A percentile compares a stretch with the other conserved stretches of the same genome.
Conservation (phyloP, 2,888 invertebrate species). For the Acleris holmiana region DNA sequence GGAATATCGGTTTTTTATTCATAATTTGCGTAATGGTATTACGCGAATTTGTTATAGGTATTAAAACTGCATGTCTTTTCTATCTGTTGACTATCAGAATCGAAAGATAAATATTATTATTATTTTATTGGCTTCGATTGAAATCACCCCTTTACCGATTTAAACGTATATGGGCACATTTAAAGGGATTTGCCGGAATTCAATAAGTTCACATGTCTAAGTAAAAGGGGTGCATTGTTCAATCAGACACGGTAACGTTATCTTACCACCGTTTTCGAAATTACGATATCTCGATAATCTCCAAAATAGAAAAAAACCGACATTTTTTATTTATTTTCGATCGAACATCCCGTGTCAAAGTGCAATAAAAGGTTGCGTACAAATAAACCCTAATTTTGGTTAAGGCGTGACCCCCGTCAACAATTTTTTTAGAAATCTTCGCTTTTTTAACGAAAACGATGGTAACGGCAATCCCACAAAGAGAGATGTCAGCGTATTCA, state of each 20-base stretch:
- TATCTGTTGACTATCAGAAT: background rate
- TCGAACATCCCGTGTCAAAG: slow-evolving; percentile 77
- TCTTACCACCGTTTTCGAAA: slow-evolving; percentile 75
- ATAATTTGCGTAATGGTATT: no score
- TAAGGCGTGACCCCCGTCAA: slow-evolving; percentile 82
- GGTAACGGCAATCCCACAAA: slow-evolving; percentile 74
- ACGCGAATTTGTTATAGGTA: no score
- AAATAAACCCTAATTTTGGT: slow-evolving; percentile 80
- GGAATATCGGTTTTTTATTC: no score
- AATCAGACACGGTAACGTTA: slow-evolving; percentile 63
- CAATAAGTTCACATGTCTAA: slow-evolving; percentile 67
- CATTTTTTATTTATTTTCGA: slow-evolving; percentile 62
- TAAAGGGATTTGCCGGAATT: slow-evolving; percentile 54
- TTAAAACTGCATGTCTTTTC: no score
- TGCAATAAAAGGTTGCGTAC: slow-evolving; percentile 77
- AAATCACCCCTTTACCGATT: slow-evolving; percentile 32
- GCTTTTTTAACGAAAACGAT: slow-evolving; percentile 70
- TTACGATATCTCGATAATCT: slow-evolving; percentile 77
- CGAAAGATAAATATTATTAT: slow-evolving; percentile 8
- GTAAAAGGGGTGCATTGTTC: slow-evolving; percentile 70
- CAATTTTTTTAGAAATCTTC: slow-evolving; percentile 71
- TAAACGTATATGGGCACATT: slow-evolving; percentile 35
- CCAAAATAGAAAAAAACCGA: slow-evolving; percentile 58
- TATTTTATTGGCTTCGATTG: slow-evolving; percentile 25
- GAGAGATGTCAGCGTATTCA: slow-evolving; percentile 70